Conservation (phyloP, 2,888 invertebrate species). For the Oscheius sp. region DNA sequence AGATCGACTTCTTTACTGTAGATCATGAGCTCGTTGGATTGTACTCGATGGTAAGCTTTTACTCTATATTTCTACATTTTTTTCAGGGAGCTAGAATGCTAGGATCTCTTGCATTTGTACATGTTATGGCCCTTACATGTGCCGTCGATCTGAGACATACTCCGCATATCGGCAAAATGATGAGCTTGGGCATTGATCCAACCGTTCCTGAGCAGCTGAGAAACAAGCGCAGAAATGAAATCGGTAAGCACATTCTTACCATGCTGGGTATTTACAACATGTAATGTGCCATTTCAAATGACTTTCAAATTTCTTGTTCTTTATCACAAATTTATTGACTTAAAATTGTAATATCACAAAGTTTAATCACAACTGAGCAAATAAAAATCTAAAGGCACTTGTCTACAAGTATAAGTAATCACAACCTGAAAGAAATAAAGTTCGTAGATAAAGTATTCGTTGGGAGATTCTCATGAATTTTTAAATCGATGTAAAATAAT, state of each 20-base stretch:
- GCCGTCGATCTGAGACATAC: too few relatives aligned
- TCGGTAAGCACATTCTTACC: not conserved
- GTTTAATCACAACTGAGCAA: not conserved
- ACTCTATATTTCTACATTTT: too few relatives aligned
- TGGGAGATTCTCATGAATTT: conserved; percentile 11
- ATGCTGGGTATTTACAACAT: not conserved
- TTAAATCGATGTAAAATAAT: not conserved
- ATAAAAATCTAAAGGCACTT: conserved; percentile 15
- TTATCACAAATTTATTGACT: conserved; percentile 12
- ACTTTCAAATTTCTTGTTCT: not conserved
- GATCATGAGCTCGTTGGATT: too few relatives aligned
- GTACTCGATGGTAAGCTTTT: too few relatives aligned
- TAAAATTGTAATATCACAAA: not conserved
- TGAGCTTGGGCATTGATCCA: too few relatives aligned
- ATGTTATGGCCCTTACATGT: too few relatives aligned
- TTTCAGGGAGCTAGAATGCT: too few relatives aligned
- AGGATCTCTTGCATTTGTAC: too few relatives aligned
- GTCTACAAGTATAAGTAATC: conserved; percentile 2
- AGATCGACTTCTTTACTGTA: too few relatives aligned
- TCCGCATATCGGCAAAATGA: too few relatives aligned
- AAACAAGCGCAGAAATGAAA: not conserved
- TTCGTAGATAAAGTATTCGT: conserved; percentile 8
- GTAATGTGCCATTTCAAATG: not conserved
- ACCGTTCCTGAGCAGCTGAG: not conserved
- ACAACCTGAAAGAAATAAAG: conserved; percentile 5